These are phyloP conservation scores for Acrocephalus kingi DNA, from an alignment of 2,113 vertebrate genomes.

Conservation along the genomic window DNA sequence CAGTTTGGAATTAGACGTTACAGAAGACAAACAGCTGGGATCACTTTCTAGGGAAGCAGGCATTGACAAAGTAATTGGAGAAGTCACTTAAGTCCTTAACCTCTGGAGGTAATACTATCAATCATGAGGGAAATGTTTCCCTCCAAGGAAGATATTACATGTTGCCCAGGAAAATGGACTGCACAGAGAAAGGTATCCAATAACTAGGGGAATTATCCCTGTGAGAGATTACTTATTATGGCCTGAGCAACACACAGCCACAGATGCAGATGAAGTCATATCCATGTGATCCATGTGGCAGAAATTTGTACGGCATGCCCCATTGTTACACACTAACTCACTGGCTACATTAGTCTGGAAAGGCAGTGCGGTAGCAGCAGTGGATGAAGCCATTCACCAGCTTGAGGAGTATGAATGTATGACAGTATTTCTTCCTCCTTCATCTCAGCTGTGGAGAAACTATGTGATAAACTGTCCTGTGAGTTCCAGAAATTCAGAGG, in stretches of 20 bases:
- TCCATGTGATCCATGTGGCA: background rate
- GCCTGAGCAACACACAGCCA: background rate
- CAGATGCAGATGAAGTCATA: background rate
- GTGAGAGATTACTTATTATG: background rate
- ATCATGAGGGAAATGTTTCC: background rate
- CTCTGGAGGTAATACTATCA: background rate
- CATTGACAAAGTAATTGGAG: background rate
- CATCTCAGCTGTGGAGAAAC: background rate
- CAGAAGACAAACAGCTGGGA: background rate
- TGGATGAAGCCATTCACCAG: background rate
- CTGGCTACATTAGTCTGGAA: background rate
- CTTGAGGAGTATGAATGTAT: background rate
- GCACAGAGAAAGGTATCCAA: background rate
- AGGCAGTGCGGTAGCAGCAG: background rate
- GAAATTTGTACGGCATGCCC: background rate
- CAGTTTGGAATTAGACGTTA: background rate
- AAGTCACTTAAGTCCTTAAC: background rate
- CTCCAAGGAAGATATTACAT: background rate
- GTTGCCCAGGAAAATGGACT: background rate
- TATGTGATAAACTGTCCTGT: background rate
- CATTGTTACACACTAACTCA: background rate
- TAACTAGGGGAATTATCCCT: background rate
- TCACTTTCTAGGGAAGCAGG: background rate
- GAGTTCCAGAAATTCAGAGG: background rate
- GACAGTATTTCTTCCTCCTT: background rate